Conservation (phyloP, 2,797 vertebrate species). For the Coendou prehensilis region DNA sequence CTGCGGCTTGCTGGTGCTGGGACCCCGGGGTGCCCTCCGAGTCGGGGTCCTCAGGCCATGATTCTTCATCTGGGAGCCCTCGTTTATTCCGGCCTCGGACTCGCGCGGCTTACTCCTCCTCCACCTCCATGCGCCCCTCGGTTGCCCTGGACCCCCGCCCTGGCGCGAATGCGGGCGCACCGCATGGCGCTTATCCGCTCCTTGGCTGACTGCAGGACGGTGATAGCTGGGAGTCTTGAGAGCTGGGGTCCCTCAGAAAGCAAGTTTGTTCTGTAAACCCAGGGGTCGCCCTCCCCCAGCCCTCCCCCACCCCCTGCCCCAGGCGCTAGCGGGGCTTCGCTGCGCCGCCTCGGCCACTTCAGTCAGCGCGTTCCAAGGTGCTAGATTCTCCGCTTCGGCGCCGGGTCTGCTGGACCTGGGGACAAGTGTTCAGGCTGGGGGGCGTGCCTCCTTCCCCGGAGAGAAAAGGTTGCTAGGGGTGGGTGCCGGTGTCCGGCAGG, state of each 20-base stretch:
- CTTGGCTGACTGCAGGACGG: neutral
- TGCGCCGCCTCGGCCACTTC: conserved; percentile 18
- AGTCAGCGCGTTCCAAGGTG: conserved; percentile 55
- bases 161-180: conserved; percentile 50
- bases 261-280: conserved; percentile 80
- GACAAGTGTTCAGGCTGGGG: conserved; percentile 27
- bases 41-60: conserved; percentile 33
- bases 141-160: conserved; percentile 46
- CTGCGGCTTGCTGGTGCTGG: conserved; percentile 46
- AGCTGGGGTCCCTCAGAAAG: neutral
- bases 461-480: conserved; percentile 71
- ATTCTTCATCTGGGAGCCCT: conserved; percentile 29
- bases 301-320: conserved; percentile 4
- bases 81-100: conserved; percentile 14
- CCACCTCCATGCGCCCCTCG: conserved; percentile 32
- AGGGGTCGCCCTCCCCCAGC: neutral
- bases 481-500: conserved; percentile 73
- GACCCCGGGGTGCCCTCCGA: conserved; percentile 57
- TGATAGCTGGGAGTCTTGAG: neutral
- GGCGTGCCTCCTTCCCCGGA: conserved; percentile 65
- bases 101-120: neutral
- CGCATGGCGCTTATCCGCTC: conserved; percentile 45
- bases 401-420: conserved; percentile 2
- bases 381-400: neutral
- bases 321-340: neutral